Evolutionary conservation across 1,140 invertebrate genomes (phyloP).

Genomic region (Euwallacea similis): DNA sequence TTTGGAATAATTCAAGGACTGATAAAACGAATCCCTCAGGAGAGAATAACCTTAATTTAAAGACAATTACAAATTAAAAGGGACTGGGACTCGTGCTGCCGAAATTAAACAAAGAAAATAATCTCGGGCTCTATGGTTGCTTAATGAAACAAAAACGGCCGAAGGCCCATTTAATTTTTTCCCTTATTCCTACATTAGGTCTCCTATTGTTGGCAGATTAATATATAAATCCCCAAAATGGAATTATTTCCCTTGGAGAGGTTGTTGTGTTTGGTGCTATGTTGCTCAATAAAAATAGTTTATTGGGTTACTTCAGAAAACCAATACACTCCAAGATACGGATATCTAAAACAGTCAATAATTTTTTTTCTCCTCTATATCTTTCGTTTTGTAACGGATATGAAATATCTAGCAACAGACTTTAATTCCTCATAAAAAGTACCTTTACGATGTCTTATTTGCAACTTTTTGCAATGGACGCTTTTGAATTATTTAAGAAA

Average conservation of each 20-base stretch:
- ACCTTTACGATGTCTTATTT: no score
- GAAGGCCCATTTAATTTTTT: background rate
- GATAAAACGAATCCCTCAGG: background rate
- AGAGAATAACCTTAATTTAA: constrained; percentile 1
- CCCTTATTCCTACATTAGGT: background rate
- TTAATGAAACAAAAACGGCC: constrained; percentile 18
- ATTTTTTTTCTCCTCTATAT: no score
- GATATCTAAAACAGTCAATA: no score
- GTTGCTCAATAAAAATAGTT: no score
- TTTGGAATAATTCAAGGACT: background rate
- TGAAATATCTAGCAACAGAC: no score
- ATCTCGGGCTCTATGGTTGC: constrained; percentile 16
- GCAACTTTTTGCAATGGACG: no score
- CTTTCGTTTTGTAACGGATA: no score
- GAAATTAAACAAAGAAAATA: constrained; percentile 25
- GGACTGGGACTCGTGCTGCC: background rate
- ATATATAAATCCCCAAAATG: background rate
- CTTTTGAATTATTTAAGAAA: no score
- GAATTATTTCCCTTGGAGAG: background rate
- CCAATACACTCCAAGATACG: no score
- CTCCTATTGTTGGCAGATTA: background rate
- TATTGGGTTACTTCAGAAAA: no score
- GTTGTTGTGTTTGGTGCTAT: no score
- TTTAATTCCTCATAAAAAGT: no score
- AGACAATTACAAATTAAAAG: constrained; percentile 9